Conservation (phyloP, 2,888 invertebrate species). For the Sipha maydis region DNA sequence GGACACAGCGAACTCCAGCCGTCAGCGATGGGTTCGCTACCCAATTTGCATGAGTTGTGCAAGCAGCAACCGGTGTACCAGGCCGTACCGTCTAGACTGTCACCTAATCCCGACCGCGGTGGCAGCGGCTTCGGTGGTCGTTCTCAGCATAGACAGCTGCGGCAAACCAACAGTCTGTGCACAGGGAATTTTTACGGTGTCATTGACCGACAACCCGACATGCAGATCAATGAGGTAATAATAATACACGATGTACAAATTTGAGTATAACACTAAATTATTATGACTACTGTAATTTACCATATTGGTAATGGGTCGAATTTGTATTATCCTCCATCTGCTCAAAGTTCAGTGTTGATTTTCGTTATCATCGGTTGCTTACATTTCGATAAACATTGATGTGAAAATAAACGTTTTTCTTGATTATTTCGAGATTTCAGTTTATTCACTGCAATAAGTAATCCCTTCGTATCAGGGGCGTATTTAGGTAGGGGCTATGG, state of each 20-base stretch:
- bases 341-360: too few relatives aligned
- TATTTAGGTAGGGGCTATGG: too few relatives aligned
- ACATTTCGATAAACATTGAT: too few relatives aligned
- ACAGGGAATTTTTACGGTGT: constrained; percentile 51
- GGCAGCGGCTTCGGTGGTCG: not conserved
- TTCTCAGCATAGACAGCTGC: constrained; percentile 32
- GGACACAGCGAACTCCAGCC: not conserved
- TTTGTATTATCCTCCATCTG: too few relatives aligned
- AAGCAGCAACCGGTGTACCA: constrained; percentile 9
- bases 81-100: constrained; percentile 22
- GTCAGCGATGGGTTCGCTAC: constrained; percentile 73
- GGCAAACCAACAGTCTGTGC: constrained; percentile 58
- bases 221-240: constrained; percentile 47
- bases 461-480: too few relatives aligned
- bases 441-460: too few relatives aligned
- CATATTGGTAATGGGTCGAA: too few relatives aligned
- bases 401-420: not conserved
- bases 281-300: too few relatives aligned
- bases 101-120: constrained; percentile 24
- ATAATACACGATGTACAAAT: not conserved
- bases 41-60: constrained; percentile 74
- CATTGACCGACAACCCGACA: constrained; percentile 37
- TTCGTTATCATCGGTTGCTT: too few relatives aligned
- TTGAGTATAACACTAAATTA: too few relatives aligned
- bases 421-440: not conserved